Evolutionary conservation across 2,113 vertebrate species (phyloP), one percentile per base, ranked within the genome.

Genomic region (Silurus asotus): DNA sequence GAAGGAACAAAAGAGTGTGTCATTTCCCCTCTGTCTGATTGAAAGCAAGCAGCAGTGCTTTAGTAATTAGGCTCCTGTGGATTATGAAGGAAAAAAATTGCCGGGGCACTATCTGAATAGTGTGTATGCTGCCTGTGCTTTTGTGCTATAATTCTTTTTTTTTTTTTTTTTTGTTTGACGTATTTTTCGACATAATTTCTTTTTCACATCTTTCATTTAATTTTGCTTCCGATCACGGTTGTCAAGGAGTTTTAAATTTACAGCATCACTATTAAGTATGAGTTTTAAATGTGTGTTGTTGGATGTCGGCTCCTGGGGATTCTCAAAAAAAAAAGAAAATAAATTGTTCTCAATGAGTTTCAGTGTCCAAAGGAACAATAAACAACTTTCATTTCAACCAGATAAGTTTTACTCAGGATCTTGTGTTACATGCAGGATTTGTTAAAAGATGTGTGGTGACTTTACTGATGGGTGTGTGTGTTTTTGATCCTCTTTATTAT

Each of bases 1-100:
- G 83, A 85, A 92, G 74, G 87, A 88, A 92, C 90, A 91, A 90
- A 89, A 90, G 87, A 89, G 62, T 90, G 86, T 91, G 86, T 90
- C 89, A 91, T 91, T 88, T 89, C 88, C 86, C 59, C 82, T 83
- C 76, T 86, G 82, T 88, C 88, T 89, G 87, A 92, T 91, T 86
- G 87, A 90, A 90, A 90, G 87, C 78, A 85, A 87, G 79, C 89
- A 90, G 88, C 87, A 89, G 84, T 88, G 91, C 87, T 90, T 85
- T 90, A 65, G 83, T 92, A 88, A 91, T 91, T 89, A 90, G 83
- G 76, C 90, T 87, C 91, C 84, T 72, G 88, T 83, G 84, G 88
- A 88, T 92, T 79, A 58, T 69, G 81, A 67, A 82, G 59, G 87
- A 37, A 87, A 85, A 91, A 79, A 91, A 92, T 87, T 49, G 88